Conservation (phyloP, 2,888 invertebrate species). For the Abrostola tripartita region DNA sequence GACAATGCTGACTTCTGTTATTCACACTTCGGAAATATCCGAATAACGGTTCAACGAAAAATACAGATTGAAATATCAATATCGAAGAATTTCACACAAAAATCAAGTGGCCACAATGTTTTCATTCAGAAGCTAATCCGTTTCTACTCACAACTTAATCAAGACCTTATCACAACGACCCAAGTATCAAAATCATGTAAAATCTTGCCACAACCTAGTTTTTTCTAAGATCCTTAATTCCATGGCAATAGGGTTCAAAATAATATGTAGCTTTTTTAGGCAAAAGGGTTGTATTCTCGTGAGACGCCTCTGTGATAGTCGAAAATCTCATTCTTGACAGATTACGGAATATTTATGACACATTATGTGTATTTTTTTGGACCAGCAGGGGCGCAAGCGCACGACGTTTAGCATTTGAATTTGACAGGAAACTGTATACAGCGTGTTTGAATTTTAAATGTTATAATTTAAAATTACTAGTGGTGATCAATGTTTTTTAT, state of each 20-base stretch:
- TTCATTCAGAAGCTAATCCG: slow-evolving; percentile 40
- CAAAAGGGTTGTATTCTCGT: slow-evolving; percentile 54
- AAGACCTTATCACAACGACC: accelerated
- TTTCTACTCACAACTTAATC: background rate
- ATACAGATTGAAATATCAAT: slow-evolving; percentile 54
- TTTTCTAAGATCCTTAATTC: background rate
- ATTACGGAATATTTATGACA: slow-evolving; percentile 80
- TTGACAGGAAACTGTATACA: slow-evolving; percentile 63
- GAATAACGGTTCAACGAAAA: slow-evolving; percentile 29
- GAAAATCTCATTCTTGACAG: slow-evolving; percentile 73
- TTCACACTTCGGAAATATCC: slow-evolving; percentile 25
- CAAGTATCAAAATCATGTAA: slow-evolving; percentile 8
- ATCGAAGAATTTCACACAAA: slow-evolving; percentile 48
- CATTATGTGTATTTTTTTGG: slow-evolving; percentile 68
- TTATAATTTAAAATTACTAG: background rate
- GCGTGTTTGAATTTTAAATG: slow-evolving; percentile 50
- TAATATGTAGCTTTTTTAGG: slow-evolving; percentile 7
- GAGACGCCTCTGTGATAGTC: slow-evolving; percentile 68
- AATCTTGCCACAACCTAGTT: background rate
- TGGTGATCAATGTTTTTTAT: background rate
- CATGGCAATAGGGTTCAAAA: slow-evolving; percentile 28
- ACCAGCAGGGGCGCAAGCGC: slow-evolving; percentile 65
- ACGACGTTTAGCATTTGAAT: slow-evolving; percentile 57
- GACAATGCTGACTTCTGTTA: slow-evolving; percentile 37
- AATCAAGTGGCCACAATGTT: slow-evolving; percentile 50